Base-by-base conservation (phyloP, 2,888 invertebrate species). In the Diploptera punctata region DNA sequence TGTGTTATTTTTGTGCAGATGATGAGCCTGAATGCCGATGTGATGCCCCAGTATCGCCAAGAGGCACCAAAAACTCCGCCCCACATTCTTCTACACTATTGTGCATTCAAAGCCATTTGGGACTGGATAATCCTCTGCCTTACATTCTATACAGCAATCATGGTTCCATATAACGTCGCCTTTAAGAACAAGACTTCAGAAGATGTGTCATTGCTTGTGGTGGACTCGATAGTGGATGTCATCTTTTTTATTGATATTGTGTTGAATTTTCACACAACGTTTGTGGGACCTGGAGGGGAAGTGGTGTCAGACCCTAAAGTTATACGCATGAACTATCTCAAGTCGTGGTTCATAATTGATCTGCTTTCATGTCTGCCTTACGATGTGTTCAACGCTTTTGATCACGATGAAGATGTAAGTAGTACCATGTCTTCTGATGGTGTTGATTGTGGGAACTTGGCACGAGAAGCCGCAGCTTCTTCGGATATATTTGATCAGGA, bases 211-310 rank as follows among this genome's bases (percentile, higher is more conserved):
- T 88, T 97, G 80, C 89, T 97, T 80, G 97, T 97, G 82, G 94
- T 75, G 62, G 84, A 97, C 87, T 98, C 98, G 78, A 98, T 99
- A 82, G 99, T 99, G 81, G 99, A 99, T 86, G 99, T 99, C 80
- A 97, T 99, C 82, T 99, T 99, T 89, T 99, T 99, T 89, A 98
- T 99, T 85, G 99, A 99, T 88, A 99, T 99, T 85, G 97, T 99
- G 83, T 92, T 99, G 83, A 99, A 99, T 88, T 99, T 99, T 87
- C 99, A 99, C 87, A 99, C 99, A 77, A 99, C 99, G 77, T 99
- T 99, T 86, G 99, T 99, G 80, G 99, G 99, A 65, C 95, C 94
- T 71, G 94, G 94, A 77, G 94, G 94, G 77, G 95, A 95, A 86
- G 99, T 99, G 78, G 98, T 99, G 80, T 98, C 98, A 81, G 99